Evolutionary conservation across 2,113 vertebrate genomes (phyloP).

Genomic region (Mustela lutreola): DNA sequence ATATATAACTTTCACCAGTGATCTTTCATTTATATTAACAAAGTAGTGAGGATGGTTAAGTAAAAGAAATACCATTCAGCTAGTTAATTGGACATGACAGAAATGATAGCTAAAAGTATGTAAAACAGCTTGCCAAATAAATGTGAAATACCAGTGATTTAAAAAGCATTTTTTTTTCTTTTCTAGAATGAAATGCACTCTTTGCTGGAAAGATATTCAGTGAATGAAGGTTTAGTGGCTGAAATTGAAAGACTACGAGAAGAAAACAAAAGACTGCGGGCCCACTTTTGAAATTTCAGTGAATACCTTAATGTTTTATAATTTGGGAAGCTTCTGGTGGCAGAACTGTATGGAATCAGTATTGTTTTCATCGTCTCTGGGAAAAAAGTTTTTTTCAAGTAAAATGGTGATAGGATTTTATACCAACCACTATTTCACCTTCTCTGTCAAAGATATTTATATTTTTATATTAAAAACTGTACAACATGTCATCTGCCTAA

Average conservation of each 20-base stretch:
- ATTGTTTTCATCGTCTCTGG: conserved; percentile 70
- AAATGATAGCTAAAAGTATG: conserved; percentile 47
- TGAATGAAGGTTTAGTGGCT: conserved; percentile 96
- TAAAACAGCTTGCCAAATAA: conserved; percentile 49
- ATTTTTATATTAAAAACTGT: conserved; percentile 79
- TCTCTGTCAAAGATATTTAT: conserved; percentile 73
- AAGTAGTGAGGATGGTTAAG: background rate
- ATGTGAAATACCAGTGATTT: conserved; percentile 63
- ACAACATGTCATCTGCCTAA: conserved; percentile 34
- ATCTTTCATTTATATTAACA: conserved; percentile 57
- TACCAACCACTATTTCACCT: conserved; percentile 68
- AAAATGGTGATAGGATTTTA: conserved; percentile 61
- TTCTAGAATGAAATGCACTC: conserved; percentile 96
- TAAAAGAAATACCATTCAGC: background rate
- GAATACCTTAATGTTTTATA: conserved; percentile 59
- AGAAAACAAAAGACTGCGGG: conserved; percentile 94
- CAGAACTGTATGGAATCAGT: conserved; percentile 74
- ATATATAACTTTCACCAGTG: conserved; percentile 7
- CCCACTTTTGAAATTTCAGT: conserved; percentile 92
- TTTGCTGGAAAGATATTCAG: conserved; percentile 95
- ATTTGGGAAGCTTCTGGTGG: conserved; percentile 69
- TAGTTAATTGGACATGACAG: conserved; percentile 36
- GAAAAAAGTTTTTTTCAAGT: conserved; percentile 31
- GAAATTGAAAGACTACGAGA: conserved; percentile 96
- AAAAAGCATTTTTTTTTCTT: background rate